Evolutionary conservation across 1,140 invertebrate genomes (phyloP).

Genomic region (Heterodera schachtii): DNA sequence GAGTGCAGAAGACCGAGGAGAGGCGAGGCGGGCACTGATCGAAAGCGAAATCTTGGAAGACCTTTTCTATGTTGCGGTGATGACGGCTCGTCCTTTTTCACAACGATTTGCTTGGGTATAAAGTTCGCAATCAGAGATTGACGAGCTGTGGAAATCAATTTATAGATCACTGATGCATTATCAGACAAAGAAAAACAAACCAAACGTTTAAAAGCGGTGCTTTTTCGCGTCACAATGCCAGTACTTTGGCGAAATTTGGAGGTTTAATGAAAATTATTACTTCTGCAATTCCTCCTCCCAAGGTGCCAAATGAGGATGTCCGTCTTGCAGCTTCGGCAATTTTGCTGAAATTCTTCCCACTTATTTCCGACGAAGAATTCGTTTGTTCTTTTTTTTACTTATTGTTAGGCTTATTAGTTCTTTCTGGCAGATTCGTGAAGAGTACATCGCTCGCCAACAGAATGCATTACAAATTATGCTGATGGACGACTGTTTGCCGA

Average conservation of each 20-base stretch:
- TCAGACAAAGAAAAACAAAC: slow-evolving; percentile 24
- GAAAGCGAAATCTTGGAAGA: slow-evolving; percentile 30
- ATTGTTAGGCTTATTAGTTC: slow-evolving; percentile 13
- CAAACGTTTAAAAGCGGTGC: slow-evolving; percentile 28
- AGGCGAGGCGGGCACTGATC: slow-evolving; percentile 12
- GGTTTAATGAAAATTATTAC: slow-evolving; percentile 15
- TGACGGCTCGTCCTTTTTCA: slow-evolving; percentile 5
- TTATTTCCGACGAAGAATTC: slow-evolving; percentile 33
- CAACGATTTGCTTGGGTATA: slow-evolving; percentile 37
- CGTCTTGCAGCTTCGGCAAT: slow-evolving; percentile 25
- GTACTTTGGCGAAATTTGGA: slow-evolving; percentile 33
- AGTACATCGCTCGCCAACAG: slow-evolving; percentile 32
- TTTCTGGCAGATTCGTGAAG: slow-evolving; percentile 27
- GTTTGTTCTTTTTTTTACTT: slow-evolving; percentile 28
- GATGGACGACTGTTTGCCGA: slow-evolving; percentile 36
- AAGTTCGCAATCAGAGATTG: not conserved
- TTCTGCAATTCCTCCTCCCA: not conserved
- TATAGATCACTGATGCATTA: slow-evolving; percentile 31
- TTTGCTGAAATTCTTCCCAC: slow-evolving; percentile 34
- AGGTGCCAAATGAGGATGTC: slow-evolving; percentile 37
- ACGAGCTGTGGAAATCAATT: not conserved
- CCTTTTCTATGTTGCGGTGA: slow-evolving; percentile 26
- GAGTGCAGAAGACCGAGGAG: slow-evolving; percentile 7
- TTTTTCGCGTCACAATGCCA: slow-evolving; percentile 34
- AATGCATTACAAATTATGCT: slow-evolving; percentile 31